These are phyloP conservation scores for Rhinatrema bivittatum DNA, from an alignment of 2,797 vertebrate genomes.

Conservation along the genomic window DNA sequence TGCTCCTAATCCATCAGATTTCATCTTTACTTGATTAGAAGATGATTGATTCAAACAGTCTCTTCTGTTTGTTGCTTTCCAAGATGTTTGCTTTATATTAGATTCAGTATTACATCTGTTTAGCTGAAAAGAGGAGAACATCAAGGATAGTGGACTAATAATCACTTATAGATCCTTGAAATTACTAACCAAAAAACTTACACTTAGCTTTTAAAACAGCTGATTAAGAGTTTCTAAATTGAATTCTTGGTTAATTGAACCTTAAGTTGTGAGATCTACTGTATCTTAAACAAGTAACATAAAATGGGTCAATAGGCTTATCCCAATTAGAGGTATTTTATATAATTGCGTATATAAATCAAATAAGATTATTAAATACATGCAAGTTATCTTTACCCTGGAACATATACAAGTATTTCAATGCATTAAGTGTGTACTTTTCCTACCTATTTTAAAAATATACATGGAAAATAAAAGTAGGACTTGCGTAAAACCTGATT, in stretches of 20 bases:
- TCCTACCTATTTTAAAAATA: too few relatives aligned
- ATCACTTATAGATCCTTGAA: constrained; percentile 22
- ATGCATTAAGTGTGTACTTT: too few relatives aligned
- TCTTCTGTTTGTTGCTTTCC: constrained; percentile 43
- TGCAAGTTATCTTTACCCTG: too few relatives aligned
- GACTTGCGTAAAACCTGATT: too few relatives aligned
- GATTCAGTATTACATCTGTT: constrained; percentile 62
- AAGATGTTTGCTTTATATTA: constrained; percentile 53
- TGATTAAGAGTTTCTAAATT: neutral
- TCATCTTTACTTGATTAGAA: constrained; percentile 73
- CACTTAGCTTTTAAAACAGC: neutral
- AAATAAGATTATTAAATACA: too few relatives aligned
- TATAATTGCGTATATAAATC: too few relatives aligned
- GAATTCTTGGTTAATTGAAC: neutral
- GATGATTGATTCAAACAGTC: constrained; percentile 34
- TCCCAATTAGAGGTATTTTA: too few relatives aligned
- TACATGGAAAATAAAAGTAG: too few relatives aligned
- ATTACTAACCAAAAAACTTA: neutral
- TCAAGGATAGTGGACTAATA: neutral
- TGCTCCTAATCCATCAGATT: constrained; percentile 86
- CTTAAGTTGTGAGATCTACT: constrained; percentile 1
- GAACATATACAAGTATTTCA: too few relatives aligned
- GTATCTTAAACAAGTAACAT: too few relatives aligned
- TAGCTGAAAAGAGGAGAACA: constrained; percentile 52
- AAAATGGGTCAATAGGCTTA: too few relatives aligned